These are phyloP conservation scores for Trachythela sp. DNA, from an alignment of 64 coral and sea anemone genomes.

Conservation along the genomic window DNA sequence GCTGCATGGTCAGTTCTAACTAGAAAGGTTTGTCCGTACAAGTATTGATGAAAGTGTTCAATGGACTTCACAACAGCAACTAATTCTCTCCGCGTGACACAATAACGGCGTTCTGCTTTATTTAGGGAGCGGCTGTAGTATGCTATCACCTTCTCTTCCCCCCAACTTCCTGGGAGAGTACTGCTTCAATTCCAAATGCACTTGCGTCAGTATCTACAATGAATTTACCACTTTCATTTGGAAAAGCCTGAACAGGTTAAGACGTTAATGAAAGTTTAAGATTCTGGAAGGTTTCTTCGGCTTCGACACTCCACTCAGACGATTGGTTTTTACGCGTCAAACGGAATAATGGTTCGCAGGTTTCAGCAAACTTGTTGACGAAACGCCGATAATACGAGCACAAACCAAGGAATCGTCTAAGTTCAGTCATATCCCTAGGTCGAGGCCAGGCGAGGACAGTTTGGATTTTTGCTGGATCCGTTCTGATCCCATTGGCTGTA, in stretches of 20 bases:
- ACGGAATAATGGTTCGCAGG: not conserved
- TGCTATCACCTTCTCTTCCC: constrained; percentile 17
- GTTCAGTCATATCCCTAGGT: not conserved
- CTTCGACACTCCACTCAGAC: not conserved
- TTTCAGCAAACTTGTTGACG: not conserved
- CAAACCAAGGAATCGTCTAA: too few relatives aligned
- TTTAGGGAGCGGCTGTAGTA: not conserved
- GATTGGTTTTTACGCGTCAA: not conserved
- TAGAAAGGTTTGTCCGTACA: too few relatives aligned
- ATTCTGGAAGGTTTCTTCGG: not conserved
- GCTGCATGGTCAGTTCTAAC: too few relatives aligned
- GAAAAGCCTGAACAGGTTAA: not conserved
- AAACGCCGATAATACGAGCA: constrained; percentile 38
- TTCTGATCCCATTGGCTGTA: not conserved
- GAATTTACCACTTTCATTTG: not conserved
- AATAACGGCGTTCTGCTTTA: not conserved
- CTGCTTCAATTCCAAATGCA: not conserved
- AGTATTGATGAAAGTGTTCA: too few relatives aligned
- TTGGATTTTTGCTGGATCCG: not conserved
- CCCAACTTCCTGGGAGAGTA: constrained; percentile 15
- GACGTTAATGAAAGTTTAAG: constrained; percentile 19
- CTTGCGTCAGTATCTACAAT: constrained; percentile 37
- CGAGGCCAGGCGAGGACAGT: not conserved
- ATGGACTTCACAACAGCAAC: too few relatives aligned
- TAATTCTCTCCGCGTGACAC: not conserved